phyloP scores from a whole-genome alignment of 2,797 vertebrate species.

The Setipinna tenuifilis region DNA sequence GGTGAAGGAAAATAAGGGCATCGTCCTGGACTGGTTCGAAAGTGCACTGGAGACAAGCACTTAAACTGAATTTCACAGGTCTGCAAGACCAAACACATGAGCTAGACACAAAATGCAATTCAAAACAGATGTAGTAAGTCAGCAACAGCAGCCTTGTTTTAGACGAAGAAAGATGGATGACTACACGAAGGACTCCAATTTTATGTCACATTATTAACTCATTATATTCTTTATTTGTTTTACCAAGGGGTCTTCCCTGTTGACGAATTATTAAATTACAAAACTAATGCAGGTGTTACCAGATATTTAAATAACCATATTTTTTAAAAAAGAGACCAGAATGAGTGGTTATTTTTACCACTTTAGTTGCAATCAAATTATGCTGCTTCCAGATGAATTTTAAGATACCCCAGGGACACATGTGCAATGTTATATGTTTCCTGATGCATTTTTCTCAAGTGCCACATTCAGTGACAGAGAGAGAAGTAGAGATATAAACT shows the following conservation, averaged over 20 bases:
- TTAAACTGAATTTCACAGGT: slow-evolving; percentile 27
- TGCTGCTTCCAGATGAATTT: no score
- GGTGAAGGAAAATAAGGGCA: slow-evolving; percentile 78
- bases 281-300: background rate
- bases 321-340: background rate
- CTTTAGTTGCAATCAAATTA: background rate
- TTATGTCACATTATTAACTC: no score
- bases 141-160: slow-evolving; percentile 32
- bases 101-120: slow-evolving; percentile 31
- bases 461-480: background rate
- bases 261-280: background rate
- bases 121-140: slow-evolving; percentile 52
- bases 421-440: no score
- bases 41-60: slow-evolving; percentile 25
- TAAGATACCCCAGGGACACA: no score
- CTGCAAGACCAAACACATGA: slow-evolving; percentile 31
- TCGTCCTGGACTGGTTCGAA: slow-evolving; percentile 79
- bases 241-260: no score
- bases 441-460: background rate
- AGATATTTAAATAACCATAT: background rate
- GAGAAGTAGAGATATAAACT: background rate
- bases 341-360: background rate
- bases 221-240: background rate
- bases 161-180: background rate
- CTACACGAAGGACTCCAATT: background rate